Evolutionary conservation across 2,797 vertebrate species (phyloP).

Genomic region (Poecilia gillii): DNA sequence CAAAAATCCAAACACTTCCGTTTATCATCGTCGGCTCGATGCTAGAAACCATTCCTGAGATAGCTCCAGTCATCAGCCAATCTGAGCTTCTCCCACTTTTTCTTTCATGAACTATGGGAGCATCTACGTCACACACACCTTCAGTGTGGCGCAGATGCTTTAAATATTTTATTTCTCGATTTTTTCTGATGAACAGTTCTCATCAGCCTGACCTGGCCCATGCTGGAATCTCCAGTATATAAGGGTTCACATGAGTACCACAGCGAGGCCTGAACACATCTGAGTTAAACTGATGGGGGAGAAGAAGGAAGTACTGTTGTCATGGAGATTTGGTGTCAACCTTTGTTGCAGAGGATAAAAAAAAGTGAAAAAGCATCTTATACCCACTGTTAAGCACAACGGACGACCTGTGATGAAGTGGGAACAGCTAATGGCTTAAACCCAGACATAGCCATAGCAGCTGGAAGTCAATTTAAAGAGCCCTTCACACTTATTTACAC

Average conservation of each 20-base stretch:
- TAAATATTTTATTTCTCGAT: neutral
- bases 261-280: neutral
- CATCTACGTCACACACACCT: neutral
- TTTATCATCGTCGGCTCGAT: too few species aligned
- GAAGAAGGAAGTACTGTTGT: neutral
- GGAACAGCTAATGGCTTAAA: neutral
- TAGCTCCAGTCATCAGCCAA: neutral
- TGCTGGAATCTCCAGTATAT: neutral
- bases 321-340: neutral
- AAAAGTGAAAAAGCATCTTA: neutral
- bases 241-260: neutral
- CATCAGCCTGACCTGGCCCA: neutral
- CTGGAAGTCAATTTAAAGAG: neutral
- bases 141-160: neutral
- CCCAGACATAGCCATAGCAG: neutral
- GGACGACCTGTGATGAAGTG: neutral
- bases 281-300: neutral
- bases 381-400: neutral
- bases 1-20: neutral
- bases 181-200: neutral
- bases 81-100: neutral
- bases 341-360: neutral
- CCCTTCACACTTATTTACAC: neutral
- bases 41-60: neutral
- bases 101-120: too few species aligned